Evolutionary conservation across 2,888 invertebrate species (phyloP), one percentile per base, ranked within the genome.

Genomic region (Peribatodes rhomboidaria): DNA sequence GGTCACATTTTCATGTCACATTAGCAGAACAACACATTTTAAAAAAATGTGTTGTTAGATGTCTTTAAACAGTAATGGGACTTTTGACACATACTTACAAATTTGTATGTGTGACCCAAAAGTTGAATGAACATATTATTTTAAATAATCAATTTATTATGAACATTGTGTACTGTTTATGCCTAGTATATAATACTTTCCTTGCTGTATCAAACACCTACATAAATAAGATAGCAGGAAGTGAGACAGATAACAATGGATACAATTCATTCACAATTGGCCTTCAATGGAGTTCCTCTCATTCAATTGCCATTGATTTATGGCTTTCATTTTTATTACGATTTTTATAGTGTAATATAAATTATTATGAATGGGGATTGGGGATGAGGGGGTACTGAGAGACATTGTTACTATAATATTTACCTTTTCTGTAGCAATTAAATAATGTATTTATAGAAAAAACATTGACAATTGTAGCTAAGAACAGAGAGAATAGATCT

Each of bases 171-270:
- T 59, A 64, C 59, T 64, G 64, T 44, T 41, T n/a, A n/a, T n/a
- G n/a, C n/a, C n/a, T n/a, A 54, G 31, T n/a, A 16, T 42, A 1
- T 2, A 13, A 9, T 27, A 11, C 13, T 35, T n/a, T 18, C 16
- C 39, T 42, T 42, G 16, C 44, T 46, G 27, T 44, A 61, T 60
- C 65, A 67, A 59, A 65, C 66, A 72, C 57, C 60, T 58, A 72
- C 75, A 78, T 78, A 44, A 73, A 78, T 77, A 42, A 72, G 78
- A 84, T 77, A 79, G 71, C 84, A 84, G 87, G 85, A 86, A 83
- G 75, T 77, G 55, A 67, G 69, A 69, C 58, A 78, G 87, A 86
- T 86, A 86, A 82, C 80, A 84, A 86, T 83, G 82, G 83, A 76
- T 72, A 77, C 68, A 50, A 68, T 61, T 66, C 76, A 83, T 81